Base-by-base conservation (phyloP, 2,797 vertebrate species). In the Neosilurus mollespiculum region DNA sequence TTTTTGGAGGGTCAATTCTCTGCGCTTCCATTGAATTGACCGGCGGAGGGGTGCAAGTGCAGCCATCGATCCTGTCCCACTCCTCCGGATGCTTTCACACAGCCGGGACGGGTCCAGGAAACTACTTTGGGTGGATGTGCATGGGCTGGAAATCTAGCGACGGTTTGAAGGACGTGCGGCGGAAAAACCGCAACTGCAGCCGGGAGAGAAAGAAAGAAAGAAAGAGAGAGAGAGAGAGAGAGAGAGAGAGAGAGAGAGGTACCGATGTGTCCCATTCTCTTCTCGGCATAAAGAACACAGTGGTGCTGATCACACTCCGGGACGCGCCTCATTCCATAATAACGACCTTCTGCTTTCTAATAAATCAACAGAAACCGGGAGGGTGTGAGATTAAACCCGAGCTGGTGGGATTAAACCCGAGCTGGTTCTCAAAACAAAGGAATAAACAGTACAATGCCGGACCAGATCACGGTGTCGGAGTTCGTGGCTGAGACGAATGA, bases 401-500 rank as follows among this genome's bases (percentile, higher is more conserved):
- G 67, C 43, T 61, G 75, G 84, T 78, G 80, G n/a, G 49, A 15
- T 87, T 88, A 83, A 54, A 16, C 30, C 16, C 34, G 43, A 66
- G 18, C 3, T 30, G 51, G 8, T 34, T 53, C 49, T 24, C 9
- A 1, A 62, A 64, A 79, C 77, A 70, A 78, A 85, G 85, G 79
- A 79, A 67, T 86, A 88, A 58, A 65, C 64, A 14, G 64, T 65
- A 76, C 26, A 67, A 92, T 99, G 98, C 98, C 98, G 93, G 98
- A 98, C 94, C 97, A 96, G 94, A 99, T 99, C 91, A 96, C 97
- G 86, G 97, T 99, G 91, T 95, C 96, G 89, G 98, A 99, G 95
- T 99, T 99, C 94, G 97, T 99, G 92, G 92, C 95, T 84, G 98
- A 99, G 95, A 99, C 97, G 54, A 97, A 97, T 93, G 98, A 98